These are phyloP conservation scores for Batillaria attramentaria DNA, from an alignment of 1,140 invertebrate genomes.

Conservation along the genomic window DNA sequence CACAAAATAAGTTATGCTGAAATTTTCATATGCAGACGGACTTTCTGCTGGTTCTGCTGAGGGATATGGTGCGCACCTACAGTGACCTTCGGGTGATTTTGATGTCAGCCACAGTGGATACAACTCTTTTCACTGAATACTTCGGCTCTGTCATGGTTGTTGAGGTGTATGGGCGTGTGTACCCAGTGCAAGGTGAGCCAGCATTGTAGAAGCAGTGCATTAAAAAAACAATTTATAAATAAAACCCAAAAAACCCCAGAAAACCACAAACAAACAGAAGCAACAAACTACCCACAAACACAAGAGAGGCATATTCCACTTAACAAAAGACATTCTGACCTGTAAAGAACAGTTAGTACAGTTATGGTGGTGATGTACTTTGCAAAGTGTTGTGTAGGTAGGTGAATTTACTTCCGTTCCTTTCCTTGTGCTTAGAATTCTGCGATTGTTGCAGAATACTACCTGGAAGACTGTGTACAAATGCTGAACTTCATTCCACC, in stretches of 20 bases:
- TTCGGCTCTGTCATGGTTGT: slow-evolving; percentile 70
- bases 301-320: no score
- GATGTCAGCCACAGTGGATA: slow-evolving; percentile 75
- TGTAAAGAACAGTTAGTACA: no score
- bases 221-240: no score
- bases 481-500: slow-evolving; percentile 86
- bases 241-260: no score
- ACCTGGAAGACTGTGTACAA: slow-evolving; percentile 90
- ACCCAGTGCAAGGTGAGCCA: slow-evolving; percentile 70
- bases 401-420: no score
- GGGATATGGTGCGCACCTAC: slow-evolving; percentile 73
- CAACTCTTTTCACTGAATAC: slow-evolving; percentile 72
- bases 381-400: neutral
- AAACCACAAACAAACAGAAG: neutral
- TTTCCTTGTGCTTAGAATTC: no score
- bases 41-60: slow-evolving; percentile 73
- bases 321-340: no score
- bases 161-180: slow-evolving; percentile 71
- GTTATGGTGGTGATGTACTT: neutral
- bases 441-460: slow-evolving; percentile 79
- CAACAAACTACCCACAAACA: neutral
- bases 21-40: slow-evolving; percentile 70
- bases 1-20: no score
- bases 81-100: slow-evolving; percentile 71
- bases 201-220: no score